Percentiles rank a stretch among this genome's conserved stretches.
Evolutionary conservation across 1,140 invertebrate genomes (phyloP).

Genomic region (Drosophila quadrilineata): DNA sequence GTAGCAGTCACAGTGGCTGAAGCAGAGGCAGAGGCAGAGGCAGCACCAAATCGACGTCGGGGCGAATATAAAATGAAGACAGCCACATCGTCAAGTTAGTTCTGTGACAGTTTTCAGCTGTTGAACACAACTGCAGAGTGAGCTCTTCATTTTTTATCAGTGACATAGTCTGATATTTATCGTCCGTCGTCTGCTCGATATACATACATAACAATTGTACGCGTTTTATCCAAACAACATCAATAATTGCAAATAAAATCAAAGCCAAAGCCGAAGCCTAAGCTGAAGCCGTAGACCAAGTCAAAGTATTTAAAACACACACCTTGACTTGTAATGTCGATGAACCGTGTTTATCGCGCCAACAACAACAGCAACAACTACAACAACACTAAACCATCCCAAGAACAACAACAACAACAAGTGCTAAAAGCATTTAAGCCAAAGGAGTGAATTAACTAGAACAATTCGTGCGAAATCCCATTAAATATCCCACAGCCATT

Average conservation of each 20-base stretch:
- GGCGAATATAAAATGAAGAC: slow-evolving; percentile 66
- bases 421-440: slow-evolving; percentile 4
- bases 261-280: not conserved
- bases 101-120: slow-evolving; percentile 74
- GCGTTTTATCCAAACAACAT: not conserved
- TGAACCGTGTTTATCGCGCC: slow-evolving; percentile 66
- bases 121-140: slow-evolving; percentile 58
- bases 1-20: slow-evolving; percentile 22
- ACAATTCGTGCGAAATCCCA: not conserved
- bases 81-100: slow-evolving; percentile 46
- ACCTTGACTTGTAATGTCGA: slow-evolving; percentile 77
- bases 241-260: not conserved
- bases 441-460: slow-evolving; percentile 5
- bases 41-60: slow-evolving; percentile 7
- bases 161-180: slow-evolving; percentile 26
- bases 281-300: slow-evolving; percentile 7
- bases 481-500: not conserved
- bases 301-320: slow-evolving; percentile 38
- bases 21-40: slow-evolving; percentile 3
- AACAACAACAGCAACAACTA: slow-evolving; percentile 33
- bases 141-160: slow-evolving; percentile 2
- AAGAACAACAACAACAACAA: not conserved
- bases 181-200: not conserved
- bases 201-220: too few relatives aligned
- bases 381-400: slow-evolving; percentile 1